Evolutionary conservation across 1,140 invertebrate species (phyloP).

Genomic region (Berghia stephanieae): DNA sequence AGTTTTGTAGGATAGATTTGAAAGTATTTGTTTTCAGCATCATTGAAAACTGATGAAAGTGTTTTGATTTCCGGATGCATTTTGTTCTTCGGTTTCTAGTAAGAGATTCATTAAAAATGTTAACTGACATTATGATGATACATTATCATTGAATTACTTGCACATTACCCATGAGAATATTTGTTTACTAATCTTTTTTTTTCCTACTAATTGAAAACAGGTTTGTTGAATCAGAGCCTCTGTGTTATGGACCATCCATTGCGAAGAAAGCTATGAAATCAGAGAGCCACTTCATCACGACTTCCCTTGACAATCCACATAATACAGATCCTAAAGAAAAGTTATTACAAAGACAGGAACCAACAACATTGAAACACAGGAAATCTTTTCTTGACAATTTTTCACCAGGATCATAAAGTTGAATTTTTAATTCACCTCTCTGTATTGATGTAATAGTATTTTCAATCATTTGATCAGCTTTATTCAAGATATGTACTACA

Average conservation of each 20-base stretch:
- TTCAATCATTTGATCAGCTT: too few relatives aligned
- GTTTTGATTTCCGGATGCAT: background rate
- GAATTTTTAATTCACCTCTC: too few relatives aligned
- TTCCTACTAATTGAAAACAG: slow-evolving; percentile 35
- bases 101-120: background rate
- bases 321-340: slow-evolving; percentile 51
- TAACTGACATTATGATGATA: background rate
- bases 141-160: background rate
- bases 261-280: slow-evolving; percentile 30
- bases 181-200: slow-evolving; percentile 7
- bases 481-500: too few relatives aligned
- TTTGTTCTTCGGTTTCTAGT: background rate
- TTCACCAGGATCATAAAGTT: too few relatives aligned
- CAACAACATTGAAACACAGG: slow-evolving; percentile 53
- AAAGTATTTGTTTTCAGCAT: too few relatives aligned
- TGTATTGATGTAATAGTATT: too few relatives aligned
- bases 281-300: slow-evolving; percentile 48
- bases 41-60: too few relatives aligned
- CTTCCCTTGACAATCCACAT: slow-evolving; percentile 52
- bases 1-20: background rate
- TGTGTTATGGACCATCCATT: slow-evolving; percentile 17
- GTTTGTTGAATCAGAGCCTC: slow-evolving; percentile 45
- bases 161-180: too few relatives aligned
- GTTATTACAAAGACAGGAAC: slow-evolving; percentile 47
- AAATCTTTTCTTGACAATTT: background rate